Evolutionary conservation across 1,140 invertebrate species (phyloP).

Genomic region (Cydia splendana): DNA sequence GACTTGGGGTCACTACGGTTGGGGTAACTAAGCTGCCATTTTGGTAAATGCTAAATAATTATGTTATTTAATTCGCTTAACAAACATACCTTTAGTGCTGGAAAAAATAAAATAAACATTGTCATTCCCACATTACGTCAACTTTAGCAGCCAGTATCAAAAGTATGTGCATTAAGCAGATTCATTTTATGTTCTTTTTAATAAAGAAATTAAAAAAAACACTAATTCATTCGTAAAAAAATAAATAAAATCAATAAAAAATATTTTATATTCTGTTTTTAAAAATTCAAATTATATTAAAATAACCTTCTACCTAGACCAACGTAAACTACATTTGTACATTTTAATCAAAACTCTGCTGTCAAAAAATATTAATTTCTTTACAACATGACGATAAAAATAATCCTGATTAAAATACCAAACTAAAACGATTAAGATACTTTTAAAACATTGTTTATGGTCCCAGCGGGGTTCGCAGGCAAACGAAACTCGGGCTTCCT

Average conservation of each 20-base stretch:
- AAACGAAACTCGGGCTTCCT: slow-evolving; percentile 40
- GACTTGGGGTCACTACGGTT: slow-evolving; percentile 56
- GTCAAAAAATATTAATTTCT: slow-evolving; percentile 17
- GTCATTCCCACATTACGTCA: slow-evolving; percentile 27
- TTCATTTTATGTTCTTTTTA: slow-evolving; percentile 40
- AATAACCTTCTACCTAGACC: slow-evolving; percentile 25
- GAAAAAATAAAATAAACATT: slow-evolving; percentile 33
- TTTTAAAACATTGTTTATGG: slow-evolving; percentile 39
- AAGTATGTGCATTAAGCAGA: slow-evolving; percentile 53
- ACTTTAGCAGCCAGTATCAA: slow-evolving; percentile 45
- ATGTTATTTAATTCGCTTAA: slow-evolving; percentile 57
- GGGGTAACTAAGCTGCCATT: slow-evolving; percentile 70
- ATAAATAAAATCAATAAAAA: slow-evolving; percentile 30
- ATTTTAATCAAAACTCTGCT: slow-evolving; percentile 5
- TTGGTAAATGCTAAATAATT: slow-evolving; percentile 77
- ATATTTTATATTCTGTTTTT: slow-evolving; percentile 1
- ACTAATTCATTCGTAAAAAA: slow-evolving; percentile 33
- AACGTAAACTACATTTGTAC: slow-evolving; percentile 16
- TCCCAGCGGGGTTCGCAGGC: slow-evolving; percentile 47
- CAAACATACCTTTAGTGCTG: slow-evolving; percentile 63
- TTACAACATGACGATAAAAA: not conserved
- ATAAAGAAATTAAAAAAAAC: slow-evolving; percentile 41
- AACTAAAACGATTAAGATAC: slow-evolving; percentile 32
- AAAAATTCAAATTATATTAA: not conserved
- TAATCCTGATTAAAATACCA: slow-evolving; percentile 15